Evolutionary conservation across 1,140 invertebrate genomes (phyloP).

Genomic region (Marisa cornuarietis): DNA sequence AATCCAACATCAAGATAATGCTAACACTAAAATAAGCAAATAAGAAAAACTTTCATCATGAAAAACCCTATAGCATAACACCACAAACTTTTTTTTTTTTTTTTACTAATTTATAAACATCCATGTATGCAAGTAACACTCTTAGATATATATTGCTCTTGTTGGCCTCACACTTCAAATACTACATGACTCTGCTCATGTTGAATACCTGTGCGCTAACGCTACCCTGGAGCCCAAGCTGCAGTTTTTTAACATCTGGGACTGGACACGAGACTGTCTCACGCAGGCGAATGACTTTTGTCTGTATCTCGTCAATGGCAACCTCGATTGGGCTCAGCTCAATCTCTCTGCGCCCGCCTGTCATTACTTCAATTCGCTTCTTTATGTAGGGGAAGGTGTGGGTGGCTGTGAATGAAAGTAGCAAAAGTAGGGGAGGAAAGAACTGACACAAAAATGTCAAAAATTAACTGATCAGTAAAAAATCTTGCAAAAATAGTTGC

Average conservation of each 20-base stretch:
- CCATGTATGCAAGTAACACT: too few species aligned
- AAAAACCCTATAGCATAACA: too few species aligned
- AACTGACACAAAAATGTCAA: neutral
- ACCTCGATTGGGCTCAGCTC: conserved; percentile 92
- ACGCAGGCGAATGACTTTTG: conserved; percentile 80
- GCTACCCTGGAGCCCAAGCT: conserved; percentile 85
- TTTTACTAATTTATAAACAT: too few species aligned
- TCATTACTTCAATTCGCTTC: conserved; percentile 82
- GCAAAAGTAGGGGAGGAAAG: neutral
- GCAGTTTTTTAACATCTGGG: conserved; percentile 87
- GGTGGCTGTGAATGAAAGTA: conserved; percentile 42
- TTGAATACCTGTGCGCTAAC: conserved; percentile 80
- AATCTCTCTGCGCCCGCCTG: conserved; percentile 73
- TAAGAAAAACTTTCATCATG: too few species aligned
- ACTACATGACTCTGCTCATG: too few species aligned
- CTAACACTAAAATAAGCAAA: too few species aligned
- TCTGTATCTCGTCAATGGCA: conserved; percentile 91
- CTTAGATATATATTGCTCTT: too few species aligned
- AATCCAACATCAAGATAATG: too few species aligned
- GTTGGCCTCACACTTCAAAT: too few species aligned
- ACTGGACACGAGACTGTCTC: conserved; percentile 83
- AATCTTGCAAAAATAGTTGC: too few species aligned
- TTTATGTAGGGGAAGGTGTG: conserved; percentile 89
- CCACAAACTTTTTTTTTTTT: too few species aligned
- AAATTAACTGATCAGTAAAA: neutral